Conservation (phyloP, 1,140 invertebrate genomes). For the Idris sp. region DNA sequence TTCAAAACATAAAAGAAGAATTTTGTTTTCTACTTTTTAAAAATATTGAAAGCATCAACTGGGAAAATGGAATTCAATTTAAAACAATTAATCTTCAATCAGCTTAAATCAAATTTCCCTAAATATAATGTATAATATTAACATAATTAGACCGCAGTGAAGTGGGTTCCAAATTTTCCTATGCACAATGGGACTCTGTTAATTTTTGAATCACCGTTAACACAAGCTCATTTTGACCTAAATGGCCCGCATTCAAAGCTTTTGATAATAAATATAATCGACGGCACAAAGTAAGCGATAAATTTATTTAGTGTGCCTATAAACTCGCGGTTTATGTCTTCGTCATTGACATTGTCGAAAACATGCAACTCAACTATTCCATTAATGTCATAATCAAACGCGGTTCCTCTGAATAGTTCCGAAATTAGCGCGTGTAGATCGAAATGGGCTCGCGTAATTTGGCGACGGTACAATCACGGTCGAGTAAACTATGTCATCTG, state of each 20-base stretch:
- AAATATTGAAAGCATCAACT: too few relatives aligned
- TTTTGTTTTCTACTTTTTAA: too few relatives aligned
- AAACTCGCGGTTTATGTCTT: conserved; percentile 16
- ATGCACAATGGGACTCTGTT: too few relatives aligned
- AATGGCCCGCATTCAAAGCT: conserved; percentile 10
- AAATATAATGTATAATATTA: too few relatives aligned
- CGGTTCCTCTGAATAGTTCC: conserved; percentile 25
- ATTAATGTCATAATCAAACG: conserved; percentile 45
- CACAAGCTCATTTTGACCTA: not conserved
- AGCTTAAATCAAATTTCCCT: too few relatives aligned
- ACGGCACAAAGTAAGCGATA: conserved; percentile 5
- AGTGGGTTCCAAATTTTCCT: too few relatives aligned
- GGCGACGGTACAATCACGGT: conserved; percentile 23
- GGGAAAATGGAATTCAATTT: too few relatives aligned
- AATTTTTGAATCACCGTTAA: not conserved
- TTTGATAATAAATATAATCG: conserved; percentile 26
- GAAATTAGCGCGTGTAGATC: conserved; percentile 46
- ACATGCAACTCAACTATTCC: conserved; percentile 30
- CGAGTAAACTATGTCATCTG: conserved; percentile 41
- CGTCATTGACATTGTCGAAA: conserved; percentile 30
- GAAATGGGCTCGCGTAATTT: conserved; percentile 33
- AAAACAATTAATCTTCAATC: too few relatives aligned
- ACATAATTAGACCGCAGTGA: conserved; percentile 16
- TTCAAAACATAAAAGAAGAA: too few relatives aligned
- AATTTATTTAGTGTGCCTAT: not conserved